Conservation (phyloP, 1,140 invertebrate genomes). For the Bombus superbus region DNA sequence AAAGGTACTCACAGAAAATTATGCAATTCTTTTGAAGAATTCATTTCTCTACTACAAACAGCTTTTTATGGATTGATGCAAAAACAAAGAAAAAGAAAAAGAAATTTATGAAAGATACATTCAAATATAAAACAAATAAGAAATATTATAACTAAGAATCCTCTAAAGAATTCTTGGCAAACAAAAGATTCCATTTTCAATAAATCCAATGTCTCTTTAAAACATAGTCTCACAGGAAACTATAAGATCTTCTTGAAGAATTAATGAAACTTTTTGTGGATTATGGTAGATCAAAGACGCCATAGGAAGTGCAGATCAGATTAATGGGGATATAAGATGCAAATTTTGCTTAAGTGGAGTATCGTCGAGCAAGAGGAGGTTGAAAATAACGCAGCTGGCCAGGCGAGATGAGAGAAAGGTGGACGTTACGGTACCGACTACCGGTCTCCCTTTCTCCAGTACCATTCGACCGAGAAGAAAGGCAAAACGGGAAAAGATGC, state of each 20-base stretch:
- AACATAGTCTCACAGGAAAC: background rate
- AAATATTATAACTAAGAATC: background rate
- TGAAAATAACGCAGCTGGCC: constrained; percentile 69
- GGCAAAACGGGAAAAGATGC: constrained; percentile 64
- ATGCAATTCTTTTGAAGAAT: no score
- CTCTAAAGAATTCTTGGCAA: background rate
- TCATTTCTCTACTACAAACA: no score
- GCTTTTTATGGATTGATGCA: no score
- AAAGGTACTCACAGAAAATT: background rate
- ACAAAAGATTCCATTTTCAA: background rate
- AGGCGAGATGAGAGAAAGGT: constrained; percentile 72
- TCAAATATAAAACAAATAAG: background rate
- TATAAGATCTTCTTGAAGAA: background rate
- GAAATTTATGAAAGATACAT: no score
- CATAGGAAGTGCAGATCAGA: no score
- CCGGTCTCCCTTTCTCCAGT: constrained; percentile 64
- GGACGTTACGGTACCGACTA: constrained; percentile 63
- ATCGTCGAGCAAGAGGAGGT: constrained; percentile 1
- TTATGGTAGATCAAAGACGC: background rate
- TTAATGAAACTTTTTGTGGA: background rate
- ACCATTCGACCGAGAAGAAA: constrained; percentile 56
- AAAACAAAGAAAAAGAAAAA: background rate
- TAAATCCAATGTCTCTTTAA: background rate
- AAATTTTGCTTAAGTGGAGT: constrained; percentile 34
- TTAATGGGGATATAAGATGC: background rate